phyloP scores from a whole-genome alignment of 2,113 vertebrate genomes.

The Dolichotis patagonum region DNA sequence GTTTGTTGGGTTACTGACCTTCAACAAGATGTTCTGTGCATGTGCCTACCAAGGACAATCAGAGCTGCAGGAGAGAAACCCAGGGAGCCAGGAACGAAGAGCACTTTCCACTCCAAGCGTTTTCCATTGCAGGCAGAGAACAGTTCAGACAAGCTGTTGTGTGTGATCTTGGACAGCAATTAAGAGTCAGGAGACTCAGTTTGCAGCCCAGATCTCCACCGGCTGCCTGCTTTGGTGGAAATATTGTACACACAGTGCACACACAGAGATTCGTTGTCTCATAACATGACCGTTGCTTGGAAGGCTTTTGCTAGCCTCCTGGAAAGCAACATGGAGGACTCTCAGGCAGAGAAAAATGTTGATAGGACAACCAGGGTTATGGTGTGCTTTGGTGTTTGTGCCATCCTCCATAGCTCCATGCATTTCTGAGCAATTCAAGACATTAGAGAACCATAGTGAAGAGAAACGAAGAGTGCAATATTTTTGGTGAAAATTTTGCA shows the following conservation, averaged over 20 bases:
- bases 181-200: background rate
- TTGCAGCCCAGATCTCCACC: background rate
- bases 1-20: background rate
- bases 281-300: background rate
- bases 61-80: background rate
- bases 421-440: background rate
- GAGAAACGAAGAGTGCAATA: background rate
- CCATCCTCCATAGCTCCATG: background rate
- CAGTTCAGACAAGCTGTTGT: background rate
- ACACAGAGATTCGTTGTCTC: background rate
- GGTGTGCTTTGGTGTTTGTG: background rate
- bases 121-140: background rate
- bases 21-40: background rate
- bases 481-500: background rate
- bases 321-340: background rate
- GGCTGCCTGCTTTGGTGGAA: background rate
- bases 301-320: too few species aligned
- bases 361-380: background rate
- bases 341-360: background rate
- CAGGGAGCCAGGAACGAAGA: slow-evolving; percentile 10
- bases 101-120: slow-evolving; percentile 14
- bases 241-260: accelerated
- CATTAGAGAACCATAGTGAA: background rate
- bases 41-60: background rate
- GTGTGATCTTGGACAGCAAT: background rate